A percentile compares a stretch with the other conserved stretches of the same genome.
Conservation (phyloP, 2,797 vertebrate genomes). For the Prunella strophiata region DNA sequence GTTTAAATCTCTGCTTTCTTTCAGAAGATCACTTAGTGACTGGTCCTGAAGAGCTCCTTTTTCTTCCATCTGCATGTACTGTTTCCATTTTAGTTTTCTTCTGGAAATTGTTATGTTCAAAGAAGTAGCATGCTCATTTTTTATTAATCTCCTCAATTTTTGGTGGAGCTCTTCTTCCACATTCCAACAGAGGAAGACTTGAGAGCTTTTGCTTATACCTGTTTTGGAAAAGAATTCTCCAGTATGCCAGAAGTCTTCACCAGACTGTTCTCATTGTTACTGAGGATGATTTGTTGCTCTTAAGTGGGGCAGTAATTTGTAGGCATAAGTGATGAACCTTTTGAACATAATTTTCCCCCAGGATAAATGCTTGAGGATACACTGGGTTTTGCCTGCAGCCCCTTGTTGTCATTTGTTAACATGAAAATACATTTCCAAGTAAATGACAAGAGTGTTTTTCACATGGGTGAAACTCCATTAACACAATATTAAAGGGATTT, state of each 20-base stretch:
- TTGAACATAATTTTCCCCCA: neutral
- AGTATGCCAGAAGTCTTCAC: neutral
- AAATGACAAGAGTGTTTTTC: neutral
- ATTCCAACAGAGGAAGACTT: neutral
- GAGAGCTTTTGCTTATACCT: neutral
- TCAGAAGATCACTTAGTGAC: neutral
- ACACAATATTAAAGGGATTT: neutral
- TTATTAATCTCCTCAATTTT: neutral
- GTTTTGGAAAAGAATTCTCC: neutral
- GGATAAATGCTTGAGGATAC: neutral
- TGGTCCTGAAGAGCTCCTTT: neutral
- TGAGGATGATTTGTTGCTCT: neutral
- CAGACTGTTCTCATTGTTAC: neutral
- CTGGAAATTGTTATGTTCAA: neutral
- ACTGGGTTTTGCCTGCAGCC: neutral
- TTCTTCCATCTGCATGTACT: neutral
- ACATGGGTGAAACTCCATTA: neutral
- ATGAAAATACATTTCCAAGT: neutral
- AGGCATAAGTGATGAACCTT: neutral
- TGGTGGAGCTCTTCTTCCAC: neutral
- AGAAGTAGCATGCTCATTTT: neutral
- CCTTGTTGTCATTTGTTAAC: neutral
- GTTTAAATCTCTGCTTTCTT: neutral
- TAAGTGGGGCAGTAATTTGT: neutral
- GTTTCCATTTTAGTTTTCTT: neutral